Evolutionary conservation across 1,140 invertebrate genomes (phyloP).

Genomic region (Coelopa frigida): DNA sequence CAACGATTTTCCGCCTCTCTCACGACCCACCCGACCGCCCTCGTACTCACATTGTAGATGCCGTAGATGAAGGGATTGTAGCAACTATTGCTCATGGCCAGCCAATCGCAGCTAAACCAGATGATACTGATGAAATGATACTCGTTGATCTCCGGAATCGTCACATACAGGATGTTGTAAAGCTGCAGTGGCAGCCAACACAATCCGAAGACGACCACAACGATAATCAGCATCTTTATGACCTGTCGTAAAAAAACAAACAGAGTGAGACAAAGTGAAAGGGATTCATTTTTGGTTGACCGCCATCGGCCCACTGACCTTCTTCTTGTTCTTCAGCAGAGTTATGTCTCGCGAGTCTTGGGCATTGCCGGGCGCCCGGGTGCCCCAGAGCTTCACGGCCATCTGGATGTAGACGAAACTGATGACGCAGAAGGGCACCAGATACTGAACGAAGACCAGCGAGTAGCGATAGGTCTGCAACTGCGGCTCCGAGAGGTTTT

Average conservation of each 20-base stretch:
- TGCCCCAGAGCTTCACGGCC: slow-evolving; percentile 66
- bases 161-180: slow-evolving; percentile 65
- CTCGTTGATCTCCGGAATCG: slow-evolving; percentile 63
- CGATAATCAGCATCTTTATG: slow-evolving; percentile 78
- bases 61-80: slow-evolving; percentile 83
- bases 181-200: slow-evolving; percentile 76
- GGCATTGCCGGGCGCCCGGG: slow-evolving; percentile 65
- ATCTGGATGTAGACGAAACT: slow-evolving; percentile 73
- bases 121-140: slow-evolving; percentile 70
- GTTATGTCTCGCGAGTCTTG: slow-evolving; percentile 66
- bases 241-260: slow-evolving; percentile 53
- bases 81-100: slow-evolving; percentile 81
- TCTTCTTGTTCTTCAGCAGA: slow-evolving; percentile 71
- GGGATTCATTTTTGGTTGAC: no score
- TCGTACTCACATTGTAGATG: slow-evolving; percentile 72
- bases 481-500: slow-evolving; percentile 49
- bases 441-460: slow-evolving; percentile 60
- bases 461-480: slow-evolving; percentile 52
- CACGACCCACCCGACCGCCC: no score
- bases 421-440: slow-evolving; percentile 68
- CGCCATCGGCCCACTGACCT: slow-evolving; percentile 52
- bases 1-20: no score
- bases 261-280: slow-evolving; percentile 2
- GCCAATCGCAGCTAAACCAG: slow-evolving; percentile 76
- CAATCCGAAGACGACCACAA: slow-evolving; percentile 69